A percentile compares a stretch with the other conserved stretches of the same genome.
phyloP scores from a whole-genome alignment of 2,113 vertebrate species.

The Seriola rivoliana region DNA sequence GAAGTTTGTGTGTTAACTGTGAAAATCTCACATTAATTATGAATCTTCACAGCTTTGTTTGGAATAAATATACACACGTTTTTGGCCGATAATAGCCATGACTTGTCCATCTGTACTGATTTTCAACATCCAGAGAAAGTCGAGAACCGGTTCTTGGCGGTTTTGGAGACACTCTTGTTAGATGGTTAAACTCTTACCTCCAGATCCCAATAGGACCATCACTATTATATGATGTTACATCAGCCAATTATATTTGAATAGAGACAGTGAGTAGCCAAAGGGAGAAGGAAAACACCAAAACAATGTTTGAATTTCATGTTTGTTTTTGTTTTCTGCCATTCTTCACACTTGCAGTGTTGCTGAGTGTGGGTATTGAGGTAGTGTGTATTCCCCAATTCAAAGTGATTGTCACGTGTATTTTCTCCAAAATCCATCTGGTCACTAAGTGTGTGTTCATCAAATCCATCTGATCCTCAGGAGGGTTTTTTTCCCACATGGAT shows the following conservation, averaged over 20 bases:
- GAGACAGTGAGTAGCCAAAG: conserved; percentile 30
- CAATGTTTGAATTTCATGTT: conserved; percentile 50
- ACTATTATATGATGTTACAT: conserved; percentile 35
- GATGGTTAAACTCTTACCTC: conserved; percentile 51
- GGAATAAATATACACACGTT: conserved; percentile 70
- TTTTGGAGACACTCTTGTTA: conserved; percentile 41
- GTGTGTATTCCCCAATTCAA: conserved; percentile 54
- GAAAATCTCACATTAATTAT: conserved; percentile 81
- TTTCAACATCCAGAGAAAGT: conserved; percentile 73
- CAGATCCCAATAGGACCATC: conserved; percentile 55
- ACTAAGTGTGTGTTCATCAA: conserved; percentile 58
- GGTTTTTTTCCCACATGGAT: conserved; percentile 18
- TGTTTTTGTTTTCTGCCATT: conserved; percentile 50
- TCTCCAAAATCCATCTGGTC: conserved; percentile 71
- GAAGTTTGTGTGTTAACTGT: conserved; percentile 73
- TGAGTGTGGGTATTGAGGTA: conserved; percentile 42
- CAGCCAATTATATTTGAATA: conserved; percentile 40
- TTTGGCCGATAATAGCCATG: conserved; percentile 66
- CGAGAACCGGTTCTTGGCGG: conserved; percentile 66
- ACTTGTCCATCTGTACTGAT: conserved; percentile 76
- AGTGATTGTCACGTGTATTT: conserved; percentile 65
- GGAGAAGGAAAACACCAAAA: conserved; percentile 24
- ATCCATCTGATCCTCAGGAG: conserved; percentile 62
- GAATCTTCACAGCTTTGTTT: conserved; percentile 81
- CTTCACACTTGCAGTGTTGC: conserved; percentile 30